A percentile compares a stretch with the other conserved stretches of the same genome.
These are phyloP conservation scores for Callopanchax toddi DNA, from an alignment of 2,113 vertebrate species.

Conservation along the genomic window DNA sequence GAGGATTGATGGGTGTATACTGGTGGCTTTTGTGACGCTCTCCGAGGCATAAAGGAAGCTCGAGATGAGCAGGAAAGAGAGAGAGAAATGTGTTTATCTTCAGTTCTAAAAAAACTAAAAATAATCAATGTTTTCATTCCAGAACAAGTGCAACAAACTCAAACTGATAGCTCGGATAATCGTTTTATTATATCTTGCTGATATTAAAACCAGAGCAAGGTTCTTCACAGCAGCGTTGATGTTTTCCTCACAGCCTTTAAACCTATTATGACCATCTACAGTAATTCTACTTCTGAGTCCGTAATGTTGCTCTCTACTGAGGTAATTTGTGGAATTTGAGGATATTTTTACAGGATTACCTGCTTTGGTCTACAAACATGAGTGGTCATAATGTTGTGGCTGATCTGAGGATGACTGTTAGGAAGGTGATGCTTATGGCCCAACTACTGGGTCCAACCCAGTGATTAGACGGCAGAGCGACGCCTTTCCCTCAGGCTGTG, in stretches of 20 bases:
- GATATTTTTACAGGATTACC: too few species aligned
- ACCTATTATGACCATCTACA: not conserved
- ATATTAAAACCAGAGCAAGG: too few species aligned
- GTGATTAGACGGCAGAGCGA: slow-evolving; percentile 48
- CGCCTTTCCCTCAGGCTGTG: slow-evolving; percentile 33
- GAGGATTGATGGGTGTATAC: not conserved
- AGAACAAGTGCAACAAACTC: too few species aligned
- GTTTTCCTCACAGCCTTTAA: too few species aligned
- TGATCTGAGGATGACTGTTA: not conserved
- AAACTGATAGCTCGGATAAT: too few species aligned
- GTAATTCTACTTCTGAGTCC: too few species aligned
- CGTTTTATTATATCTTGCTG: too few species aligned
- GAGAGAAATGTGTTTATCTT: not conserved
- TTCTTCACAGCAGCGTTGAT: too few species aligned
- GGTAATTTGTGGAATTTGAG: too few species aligned
- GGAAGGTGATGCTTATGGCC: slow-evolving; percentile 50
- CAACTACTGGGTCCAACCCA: slow-evolving; percentile 52
- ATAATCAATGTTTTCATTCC: too few species aligned
- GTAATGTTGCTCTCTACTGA: too few species aligned
- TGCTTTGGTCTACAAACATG: not conserved
- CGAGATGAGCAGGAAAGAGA: not conserved
- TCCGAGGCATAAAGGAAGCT: not conserved
- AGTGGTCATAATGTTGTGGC: not conserved
- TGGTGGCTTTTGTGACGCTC: not conserved
- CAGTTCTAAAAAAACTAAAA: not conserved